Evolutionary conservation across 2,888 invertebrate species (phyloP), one percentile per base, ranked within the genome.

Genomic region (Pteria penguin): DNA sequence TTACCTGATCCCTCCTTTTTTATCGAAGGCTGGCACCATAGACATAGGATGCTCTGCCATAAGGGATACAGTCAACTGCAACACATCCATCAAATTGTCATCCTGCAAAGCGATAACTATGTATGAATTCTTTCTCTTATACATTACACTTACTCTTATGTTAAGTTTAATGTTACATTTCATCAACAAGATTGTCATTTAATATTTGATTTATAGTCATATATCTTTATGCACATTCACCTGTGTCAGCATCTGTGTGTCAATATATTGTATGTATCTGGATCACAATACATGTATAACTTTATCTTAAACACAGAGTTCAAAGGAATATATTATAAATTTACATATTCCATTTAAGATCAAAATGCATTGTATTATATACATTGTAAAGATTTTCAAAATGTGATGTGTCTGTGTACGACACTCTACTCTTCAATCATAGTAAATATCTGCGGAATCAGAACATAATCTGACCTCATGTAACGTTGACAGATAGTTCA

Each of bases 1-100:
- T 72, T 82, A 92, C 92, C 92, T 92, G 70, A 99, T 96, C 77
- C 99, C 99, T 88, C 97, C 96, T 88, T 99, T 99, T 80, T 96
- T 96, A 93, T 99, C 99, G 93, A 99, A 99, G 70, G 98, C 98
- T 54, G 99, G 99, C 85, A 99, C 98, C 97, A 99, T 97, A 2
- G 98, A 98, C 84, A 98, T 97, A 0, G 99, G 99, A 92, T 99
- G 98, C 92, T 99, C 99, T 8, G 98, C 97, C 97, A 99, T 98
- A 84, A 99, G 93, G 0, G 97, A 96, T 92, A 99, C 98, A 86
- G 98, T 94, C 95, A 98, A 97, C 94, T 98, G 97, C 82, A 99
- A 94, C 4, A 99, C 98, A 92, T 99, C 99, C 91, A 98, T 97
- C 78, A 99, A 94, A 93, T 99, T 99, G 93, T 99, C 99, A 93